A percentile compares a stretch with the other conserved stretches of the same genome.
These are phyloP conservation scores for Micoletzkya japonica DNA, from an alignment of 2,888 invertebrate genomes.

Conservation along the genomic window DNA sequence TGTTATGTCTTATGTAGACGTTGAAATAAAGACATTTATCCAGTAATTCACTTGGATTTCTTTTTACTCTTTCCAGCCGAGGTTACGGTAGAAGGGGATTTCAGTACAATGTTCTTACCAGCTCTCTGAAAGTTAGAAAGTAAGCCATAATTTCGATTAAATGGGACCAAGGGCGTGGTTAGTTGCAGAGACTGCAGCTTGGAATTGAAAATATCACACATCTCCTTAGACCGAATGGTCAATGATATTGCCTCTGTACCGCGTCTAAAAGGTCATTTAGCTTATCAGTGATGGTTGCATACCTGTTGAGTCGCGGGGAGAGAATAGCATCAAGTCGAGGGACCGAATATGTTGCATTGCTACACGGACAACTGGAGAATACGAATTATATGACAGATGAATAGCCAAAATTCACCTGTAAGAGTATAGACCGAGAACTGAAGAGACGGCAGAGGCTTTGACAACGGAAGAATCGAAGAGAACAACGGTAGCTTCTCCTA, in stretches of 20 bases:
- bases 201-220: background rate
- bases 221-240: too few species aligned
- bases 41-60: too few species aligned
- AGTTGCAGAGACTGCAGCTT: too few species aligned
- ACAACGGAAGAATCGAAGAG: conserved; percentile 18
- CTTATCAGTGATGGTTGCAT: background rate
- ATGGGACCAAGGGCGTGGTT: too few species aligned
- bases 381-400: background rate
- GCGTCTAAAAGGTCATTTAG: conserved; percentile 5
- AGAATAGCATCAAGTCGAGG: conserved; percentile 10
- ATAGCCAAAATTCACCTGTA: conserved; percentile 6
- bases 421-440: conserved; percentile 15
- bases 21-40: too few species aligned
- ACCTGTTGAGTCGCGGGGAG: conserved; percentile 16
- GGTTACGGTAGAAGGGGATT: too few species aligned
- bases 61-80: too few species aligned
- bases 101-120: too few species aligned
- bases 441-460: conserved; percentile 18
- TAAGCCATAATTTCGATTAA: too few species aligned
- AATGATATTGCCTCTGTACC: conserved; percentile 25
- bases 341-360: conserved; percentile 12
- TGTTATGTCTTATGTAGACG: too few species aligned
- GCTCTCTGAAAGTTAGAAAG: too few species aligned
- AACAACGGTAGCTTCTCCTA: conserved; percentile 10
- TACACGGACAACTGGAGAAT: conserved; percentile 18